These are phyloP conservation scores for Meteorus cinctellus DNA, from an alignment of 2,888 invertebrate genomes.

Conservation along the genomic window DNA sequence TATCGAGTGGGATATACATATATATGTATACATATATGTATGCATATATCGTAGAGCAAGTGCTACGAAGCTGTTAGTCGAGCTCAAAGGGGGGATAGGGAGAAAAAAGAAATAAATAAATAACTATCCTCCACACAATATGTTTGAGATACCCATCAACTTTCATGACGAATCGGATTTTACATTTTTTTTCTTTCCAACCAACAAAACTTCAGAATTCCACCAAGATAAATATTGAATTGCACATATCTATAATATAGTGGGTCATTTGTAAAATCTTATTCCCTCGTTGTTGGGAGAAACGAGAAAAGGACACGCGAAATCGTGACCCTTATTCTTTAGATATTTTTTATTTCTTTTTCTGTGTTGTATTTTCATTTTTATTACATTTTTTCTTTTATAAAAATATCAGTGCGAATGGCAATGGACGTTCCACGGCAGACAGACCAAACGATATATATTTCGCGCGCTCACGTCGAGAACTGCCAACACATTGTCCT, in stretches of 20 bases:
- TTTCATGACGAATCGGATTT: slow-evolving; percentile 4
- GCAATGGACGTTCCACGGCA: slow-evolving; percentile 18
- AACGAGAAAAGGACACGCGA: slow-evolving; percentile 9
- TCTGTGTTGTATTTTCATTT: slow-evolving; percentile 5
- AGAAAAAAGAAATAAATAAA: slow-evolving; percentile 13
- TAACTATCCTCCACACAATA: slow-evolving; percentile 2
- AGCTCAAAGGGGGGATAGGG: slow-evolving; percentile 4
- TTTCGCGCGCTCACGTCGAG: not conserved
- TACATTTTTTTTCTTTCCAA: not conserved
- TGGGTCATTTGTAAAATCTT: slow-evolving; percentile 11
- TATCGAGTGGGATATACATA: not conserved
- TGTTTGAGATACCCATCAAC: not conserved
- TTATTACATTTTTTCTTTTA: not conserved
- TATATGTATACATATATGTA: not conserved
- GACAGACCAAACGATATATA: slow-evolving; percentile 12
- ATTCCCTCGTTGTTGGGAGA: not conserved
- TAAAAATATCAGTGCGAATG: slow-evolving; percentile 1
- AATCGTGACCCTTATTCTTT: slow-evolving; percentile 15
- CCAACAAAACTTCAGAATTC: not conserved
- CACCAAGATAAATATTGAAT: not conserved
- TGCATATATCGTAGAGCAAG: not conserved
- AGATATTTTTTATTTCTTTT: not conserved
- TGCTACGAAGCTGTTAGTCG: slow-evolving; percentile 24
- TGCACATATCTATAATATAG: not conserved
- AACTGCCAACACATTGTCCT: slow-evolving; percentile 31